phyloP scores from a whole-genome alignment of 2,113 vertebrate genomes.

The Mus spicilegus region DNA sequence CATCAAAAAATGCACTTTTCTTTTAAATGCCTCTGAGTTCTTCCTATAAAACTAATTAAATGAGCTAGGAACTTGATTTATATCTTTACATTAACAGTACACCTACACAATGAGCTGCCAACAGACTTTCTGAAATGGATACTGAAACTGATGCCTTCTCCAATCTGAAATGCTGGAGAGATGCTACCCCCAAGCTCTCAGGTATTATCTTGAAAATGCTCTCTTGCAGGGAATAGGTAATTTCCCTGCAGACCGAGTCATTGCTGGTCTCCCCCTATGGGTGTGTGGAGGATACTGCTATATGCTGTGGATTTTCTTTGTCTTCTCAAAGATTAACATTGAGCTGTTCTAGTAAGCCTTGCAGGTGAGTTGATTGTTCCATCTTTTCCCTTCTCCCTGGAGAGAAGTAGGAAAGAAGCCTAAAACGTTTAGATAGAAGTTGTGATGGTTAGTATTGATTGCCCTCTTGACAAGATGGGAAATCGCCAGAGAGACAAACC shows the following conservation, averaged over 20 bases:
- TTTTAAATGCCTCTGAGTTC: slow-evolving; percentile 78
- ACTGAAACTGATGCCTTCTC: slow-evolving; percentile 76
- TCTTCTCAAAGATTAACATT: slow-evolving; percentile 12
- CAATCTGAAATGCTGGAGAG: slow-evolving; percentile 53
- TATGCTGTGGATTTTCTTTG: background rate
- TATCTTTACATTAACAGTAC: slow-evolving; percentile 77
- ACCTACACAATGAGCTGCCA: slow-evolving; percentile 77
- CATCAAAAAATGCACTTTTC: slow-evolving; percentile 75
- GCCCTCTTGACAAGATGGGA: background rate
- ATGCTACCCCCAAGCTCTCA: slow-evolving; percentile 2
- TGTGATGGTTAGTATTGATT: background rate
- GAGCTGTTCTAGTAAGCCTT: background rate
- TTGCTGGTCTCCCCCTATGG: background rate
- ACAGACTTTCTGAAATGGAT: slow-evolving; percentile 77
- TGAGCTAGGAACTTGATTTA: slow-evolving; percentile 79
- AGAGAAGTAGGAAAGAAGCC: slow-evolving; percentile 21
- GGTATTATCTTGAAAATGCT: slow-evolving; percentile 21
- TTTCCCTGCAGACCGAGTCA: background rate
- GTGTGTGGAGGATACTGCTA: background rate
- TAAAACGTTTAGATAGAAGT: background rate
- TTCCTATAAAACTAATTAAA: slow-evolving; percentile 83
- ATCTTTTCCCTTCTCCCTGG: slow-evolving; percentile 8
- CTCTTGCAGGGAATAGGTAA: slow-evolving; percentile 25
- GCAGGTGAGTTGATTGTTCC: background rate
- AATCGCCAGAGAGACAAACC: background rate